Base-by-base conservation (phyloP, 2,888 invertebrate species). In the Atherix ibis region DNA sequence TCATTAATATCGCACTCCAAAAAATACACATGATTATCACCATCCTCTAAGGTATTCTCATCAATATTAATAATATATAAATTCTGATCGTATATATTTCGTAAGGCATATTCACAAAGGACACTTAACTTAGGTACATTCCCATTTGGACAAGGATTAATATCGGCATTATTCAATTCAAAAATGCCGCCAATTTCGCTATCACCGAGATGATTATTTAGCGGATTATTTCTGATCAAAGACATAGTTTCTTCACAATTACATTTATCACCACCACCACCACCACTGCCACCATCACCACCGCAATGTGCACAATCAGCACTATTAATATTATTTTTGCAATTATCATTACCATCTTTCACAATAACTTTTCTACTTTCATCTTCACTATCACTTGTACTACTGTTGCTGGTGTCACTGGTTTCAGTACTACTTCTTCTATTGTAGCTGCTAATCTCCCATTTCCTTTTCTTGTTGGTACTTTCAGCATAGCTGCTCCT, bases 71-170 rank as follows among this genome's bases (percentile, higher is more conserved):
- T 53, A 19, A 37, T 19, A 26, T 34, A 18, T 17, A 33, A 22
- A 16, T 34, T 38, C 17, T 35, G 31, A 34, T 44, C 46, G 45
- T 50, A 58, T 52, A 54, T 56, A 55, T 56, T 58, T 51, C 52
- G 56, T 58, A 58, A 57, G 56, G 58, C 58, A 56, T 48, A 52
- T 51, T 56, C 57, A 52, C 58, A 59, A 58, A 59, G 59, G 55
- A 56, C 59, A 59, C 59, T 58, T 58, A 59, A 50, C 54, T 58
- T 58, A 51, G 59, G 58, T 54, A 58, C 26, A 27, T 6, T 22
- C 6, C 22, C 22, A 22, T 22, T 10, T 6, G 22, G 22, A 22
- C 6, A 8, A 8, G 6, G 6, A 22, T 10, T 22, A 10, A 6
- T 10, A 22, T 22, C 22, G 22, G 22, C 10, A 22, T 10, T 22